These are phyloP conservation scores for Xyrichtys novacula DNA, from an alignment of 2,797 vertebrate genomes.

Conservation along the genomic window DNA sequence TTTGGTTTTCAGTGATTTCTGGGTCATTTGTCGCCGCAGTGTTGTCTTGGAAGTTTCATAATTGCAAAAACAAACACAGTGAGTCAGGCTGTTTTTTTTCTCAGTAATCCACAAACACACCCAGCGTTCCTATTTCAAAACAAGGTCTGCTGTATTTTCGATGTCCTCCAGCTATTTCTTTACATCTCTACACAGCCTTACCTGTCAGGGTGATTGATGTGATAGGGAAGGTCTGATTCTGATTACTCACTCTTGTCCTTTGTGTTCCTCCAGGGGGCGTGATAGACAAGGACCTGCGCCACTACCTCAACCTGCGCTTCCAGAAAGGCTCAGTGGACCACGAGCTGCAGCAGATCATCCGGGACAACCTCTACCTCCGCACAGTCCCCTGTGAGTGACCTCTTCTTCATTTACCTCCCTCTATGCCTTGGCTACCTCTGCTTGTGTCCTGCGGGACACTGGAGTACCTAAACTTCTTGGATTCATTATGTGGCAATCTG, in stretches of 20 bases:
- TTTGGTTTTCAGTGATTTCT: conserved; percentile 32
- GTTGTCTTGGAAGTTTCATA: conserved; percentile 31
- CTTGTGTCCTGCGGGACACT: not conserved
- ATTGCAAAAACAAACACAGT: conserved; percentile 3
- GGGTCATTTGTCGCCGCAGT: conserved; percentile 51
- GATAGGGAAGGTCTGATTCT: not conserved
- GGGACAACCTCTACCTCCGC: conserved; percentile 99
- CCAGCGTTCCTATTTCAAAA: conserved; percentile 27
- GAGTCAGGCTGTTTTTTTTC: not conserved
- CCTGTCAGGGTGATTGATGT: conserved; percentile 29
- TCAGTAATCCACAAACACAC: conserved; percentile 18
- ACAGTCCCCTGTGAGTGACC: conserved; percentile 96
- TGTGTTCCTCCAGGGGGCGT: conserved; percentile 90
- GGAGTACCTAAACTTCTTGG: not conserved
- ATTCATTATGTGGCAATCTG: not conserved
- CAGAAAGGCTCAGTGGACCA: conserved; percentile 99
- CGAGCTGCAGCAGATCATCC: conserved; percentile 98
- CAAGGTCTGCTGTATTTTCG: conserved; percentile 3
- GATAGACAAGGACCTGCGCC: conserved; percentile 98
- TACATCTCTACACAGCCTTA: not conserved
- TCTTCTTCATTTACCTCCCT: not conserved
- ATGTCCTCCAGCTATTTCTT: not conserved
- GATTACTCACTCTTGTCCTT: conserved; percentile 37
- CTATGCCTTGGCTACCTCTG: not conserved
- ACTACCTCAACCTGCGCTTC: conserved; percentile 99